Evolutionary conservation across 2,797 vertebrate genomes (phyloP).

Genomic region (Malurus splendens): DNA sequence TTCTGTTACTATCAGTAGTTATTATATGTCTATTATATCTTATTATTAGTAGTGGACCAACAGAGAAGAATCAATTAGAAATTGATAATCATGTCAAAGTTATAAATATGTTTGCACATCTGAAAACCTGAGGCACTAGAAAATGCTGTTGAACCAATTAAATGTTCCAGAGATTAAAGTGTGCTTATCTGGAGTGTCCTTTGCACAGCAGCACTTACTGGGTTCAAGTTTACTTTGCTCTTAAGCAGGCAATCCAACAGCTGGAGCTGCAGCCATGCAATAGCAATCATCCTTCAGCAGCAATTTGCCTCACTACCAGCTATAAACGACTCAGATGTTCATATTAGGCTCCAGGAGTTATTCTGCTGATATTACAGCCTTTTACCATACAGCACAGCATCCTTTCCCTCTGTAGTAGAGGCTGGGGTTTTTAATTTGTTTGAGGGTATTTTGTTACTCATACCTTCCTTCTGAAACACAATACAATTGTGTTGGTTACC

Average conservation of each 20-base stretch:
- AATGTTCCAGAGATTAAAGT: not conserved
- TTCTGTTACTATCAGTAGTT: not conserved
- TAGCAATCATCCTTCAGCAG: not conserved
- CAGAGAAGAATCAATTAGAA: not conserved
- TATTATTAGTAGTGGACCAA: not conserved
- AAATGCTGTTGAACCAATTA: constrained; percentile 8
- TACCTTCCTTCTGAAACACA: not conserved
- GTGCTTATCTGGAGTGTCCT: not conserved
- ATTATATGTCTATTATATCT: too few species aligned
- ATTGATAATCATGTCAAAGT: not conserved
- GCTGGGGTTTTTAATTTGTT: not conserved
- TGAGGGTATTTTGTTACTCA: not conserved
- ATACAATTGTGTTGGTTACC: not conserved
- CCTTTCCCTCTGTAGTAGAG: not conserved
- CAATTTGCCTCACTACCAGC: not conserved
- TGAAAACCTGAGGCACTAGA: not conserved
- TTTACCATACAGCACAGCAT: not conserved
- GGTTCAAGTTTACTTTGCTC: constrained; percentile 29
- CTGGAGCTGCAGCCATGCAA: not conserved
- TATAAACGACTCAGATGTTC: not conserved
- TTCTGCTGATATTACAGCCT: not conserved
- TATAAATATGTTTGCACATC: not conserved
- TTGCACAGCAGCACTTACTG: not conserved
- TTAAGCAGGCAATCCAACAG: not conserved
- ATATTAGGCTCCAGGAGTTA: not conserved